Conservation (phyloP, 2,113 vertebrate genomes). For the Tamias sibiricus region DNA sequence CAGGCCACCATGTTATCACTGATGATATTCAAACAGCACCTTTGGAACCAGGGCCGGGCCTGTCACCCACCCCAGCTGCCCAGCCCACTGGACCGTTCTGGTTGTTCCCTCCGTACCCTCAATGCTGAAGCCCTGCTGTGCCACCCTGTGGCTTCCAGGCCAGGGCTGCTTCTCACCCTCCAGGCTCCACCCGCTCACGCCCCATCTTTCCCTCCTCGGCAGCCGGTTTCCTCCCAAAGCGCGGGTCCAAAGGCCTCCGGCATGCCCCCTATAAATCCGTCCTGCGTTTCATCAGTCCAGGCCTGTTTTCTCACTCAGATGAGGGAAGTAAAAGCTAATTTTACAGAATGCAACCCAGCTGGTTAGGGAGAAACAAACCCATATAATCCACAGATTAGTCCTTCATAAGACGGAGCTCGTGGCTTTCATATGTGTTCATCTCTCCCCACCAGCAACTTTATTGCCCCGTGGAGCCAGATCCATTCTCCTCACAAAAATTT, state of each 20-base stretch:
- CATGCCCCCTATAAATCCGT: constrained; percentile 34
- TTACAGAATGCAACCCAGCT: constrained; percentile 61
- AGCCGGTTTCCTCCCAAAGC: constrained; percentile 31
- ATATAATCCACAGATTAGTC: constrained; percentile 22
- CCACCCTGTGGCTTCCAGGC: too few species aligned
- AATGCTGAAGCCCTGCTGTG: too few species aligned
- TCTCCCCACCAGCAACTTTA: constrained; percentile 59
- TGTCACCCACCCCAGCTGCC: neutral
- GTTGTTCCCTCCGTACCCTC: too few species aligned
- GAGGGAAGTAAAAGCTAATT: constrained; percentile 58
- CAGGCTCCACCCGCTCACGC: neutral
- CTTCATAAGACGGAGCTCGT: constrained; percentile 35
- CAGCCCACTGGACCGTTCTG: neutral
- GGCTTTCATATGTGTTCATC: constrained; percentile 27
- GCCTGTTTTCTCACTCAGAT: constrained; percentile 58
- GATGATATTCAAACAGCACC: neutral
- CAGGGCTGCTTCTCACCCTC: neutral
- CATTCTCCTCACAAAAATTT: constrained; percentile 61
- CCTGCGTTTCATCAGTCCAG: constrained; percentile 11
- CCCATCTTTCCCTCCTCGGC: neutral
- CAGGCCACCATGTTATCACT: neutral
- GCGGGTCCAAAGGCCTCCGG: neutral
- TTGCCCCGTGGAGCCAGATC: constrained; percentile 38
- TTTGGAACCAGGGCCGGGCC: neutral
- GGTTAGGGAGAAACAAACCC: constrained; percentile 56